These are phyloP conservation scores for Microcebus ravelobensis DNA, from an alignment of 2,113 vertebrate genomes.

Conservation along the genomic window DNA sequence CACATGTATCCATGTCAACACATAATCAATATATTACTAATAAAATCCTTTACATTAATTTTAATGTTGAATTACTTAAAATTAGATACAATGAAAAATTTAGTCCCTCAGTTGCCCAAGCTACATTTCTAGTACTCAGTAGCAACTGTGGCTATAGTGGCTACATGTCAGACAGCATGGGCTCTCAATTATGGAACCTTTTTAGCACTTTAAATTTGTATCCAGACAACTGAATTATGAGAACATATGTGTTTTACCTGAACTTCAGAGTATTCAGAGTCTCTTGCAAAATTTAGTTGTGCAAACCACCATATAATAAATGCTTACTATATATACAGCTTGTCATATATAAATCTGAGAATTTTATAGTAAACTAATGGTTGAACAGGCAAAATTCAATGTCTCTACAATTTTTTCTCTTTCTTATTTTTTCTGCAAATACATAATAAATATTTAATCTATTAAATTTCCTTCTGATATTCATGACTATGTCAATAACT, in stretches of 20 bases:
- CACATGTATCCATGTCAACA: background rate
- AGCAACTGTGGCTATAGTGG: background rate
- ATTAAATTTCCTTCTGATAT: background rate
- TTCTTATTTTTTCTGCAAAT: background rate
- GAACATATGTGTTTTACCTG: background rate
- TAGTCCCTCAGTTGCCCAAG: background rate
- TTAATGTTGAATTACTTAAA: conserved; percentile 1
- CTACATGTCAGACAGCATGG: background rate
- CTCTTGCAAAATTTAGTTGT: background rate
- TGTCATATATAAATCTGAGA: background rate
- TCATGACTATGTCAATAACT: background rate
- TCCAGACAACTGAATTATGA: background rate
- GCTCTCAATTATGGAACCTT: background rate
- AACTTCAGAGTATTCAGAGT: background rate
- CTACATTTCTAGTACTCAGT: background rate
- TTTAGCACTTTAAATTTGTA: background rate
- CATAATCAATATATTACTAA: background rate
- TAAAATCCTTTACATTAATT: background rate
- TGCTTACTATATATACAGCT: background rate
- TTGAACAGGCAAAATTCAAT: background rate
- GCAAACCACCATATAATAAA: background rate
- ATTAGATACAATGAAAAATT: background rate
- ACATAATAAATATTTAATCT: background rate
- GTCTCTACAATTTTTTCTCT: background rate
- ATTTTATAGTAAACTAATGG: background rate